Percentiles rank a stretch among this genome's conserved stretches.
These are phyloP conservation scores for Philhelius pedissequus DNA, from an alignment of 2,888 invertebrate species.

Conservation along the genomic window DNA sequence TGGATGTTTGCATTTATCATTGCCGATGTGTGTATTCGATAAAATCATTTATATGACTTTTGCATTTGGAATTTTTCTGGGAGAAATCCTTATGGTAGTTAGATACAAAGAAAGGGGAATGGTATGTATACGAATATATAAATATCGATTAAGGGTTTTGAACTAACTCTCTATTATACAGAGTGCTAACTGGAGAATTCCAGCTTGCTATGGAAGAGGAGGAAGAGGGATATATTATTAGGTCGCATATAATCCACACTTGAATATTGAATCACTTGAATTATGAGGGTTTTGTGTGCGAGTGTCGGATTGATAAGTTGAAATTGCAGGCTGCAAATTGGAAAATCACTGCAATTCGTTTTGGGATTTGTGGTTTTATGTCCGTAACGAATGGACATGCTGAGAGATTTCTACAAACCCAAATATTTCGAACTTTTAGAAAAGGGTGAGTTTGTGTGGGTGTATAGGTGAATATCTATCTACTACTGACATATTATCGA, in stretches of 20 bases:
- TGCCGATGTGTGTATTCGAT: conserved; percentile 60
- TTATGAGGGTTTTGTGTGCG: conserved; percentile 60
- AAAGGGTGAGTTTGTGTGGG: background rate
- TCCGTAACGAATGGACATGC: conserved; percentile 31
- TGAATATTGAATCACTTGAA: conserved; percentile 66
- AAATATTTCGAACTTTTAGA: background rate
- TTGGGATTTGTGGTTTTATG: conserved; percentile 55
- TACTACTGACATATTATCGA: background rate
- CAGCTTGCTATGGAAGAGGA: too few species aligned
- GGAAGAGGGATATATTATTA: conserved; percentile 28
- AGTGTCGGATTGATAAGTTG: conserved; percentile 63
- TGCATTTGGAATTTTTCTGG: conserved; percentile 45
- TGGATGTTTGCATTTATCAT: conserved; percentile 66
- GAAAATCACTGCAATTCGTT: conserved; percentile 68
- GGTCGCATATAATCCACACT: conserved; percentile 66
- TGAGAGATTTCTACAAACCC: background rate
- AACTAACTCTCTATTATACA: background rate
- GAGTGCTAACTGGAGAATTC: background rate
- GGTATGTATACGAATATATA: conserved; percentile 1
- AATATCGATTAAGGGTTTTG: conserved; percentile 56
- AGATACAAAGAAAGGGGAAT: background rate
- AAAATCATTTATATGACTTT: conserved; percentile 62
- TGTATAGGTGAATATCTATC: background rate
- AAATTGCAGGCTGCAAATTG: conserved; percentile 66
- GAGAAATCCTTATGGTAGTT: conserved; percentile 9